Evolutionary conservation across 2,797 vertebrate genomes (phyloP).

Genomic region (Gymnoscopelus microlampas): DNA sequence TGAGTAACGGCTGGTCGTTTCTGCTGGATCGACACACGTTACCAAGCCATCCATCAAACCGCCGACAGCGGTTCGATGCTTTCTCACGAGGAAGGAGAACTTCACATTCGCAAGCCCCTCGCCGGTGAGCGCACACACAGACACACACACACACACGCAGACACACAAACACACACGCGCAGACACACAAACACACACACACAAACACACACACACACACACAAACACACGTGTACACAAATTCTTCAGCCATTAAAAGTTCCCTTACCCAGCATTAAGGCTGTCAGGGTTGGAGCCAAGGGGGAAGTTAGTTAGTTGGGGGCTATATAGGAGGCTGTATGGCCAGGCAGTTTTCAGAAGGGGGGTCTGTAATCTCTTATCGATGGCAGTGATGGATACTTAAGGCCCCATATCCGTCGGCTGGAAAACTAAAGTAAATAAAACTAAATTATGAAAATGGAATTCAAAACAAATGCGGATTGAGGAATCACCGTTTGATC

Average conservation of each 20-base stretch:
- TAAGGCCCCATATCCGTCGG: conserved; percentile 1
- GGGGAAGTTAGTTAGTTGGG: neutral
- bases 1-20: conserved; percentile 51
- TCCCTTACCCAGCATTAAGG: conserved; percentile 39
- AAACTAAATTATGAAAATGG: too few relatives aligned
- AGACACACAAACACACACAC: neutral
- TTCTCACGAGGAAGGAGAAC: conserved; percentile 39
- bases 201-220: conserved; percentile 12
- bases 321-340: conserved; percentile 1
- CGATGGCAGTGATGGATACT: conserved; percentile 5
- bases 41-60: conserved; percentile 56
- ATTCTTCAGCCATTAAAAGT: conserved; percentile 40
- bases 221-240: conserved; percentile 23
- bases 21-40: conserved; percentile 57
- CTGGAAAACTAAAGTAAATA: neutral
- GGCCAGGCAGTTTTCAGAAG: neutral
- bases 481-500: too few relatives aligned
- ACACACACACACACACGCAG: neutral
- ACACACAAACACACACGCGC: neutral
- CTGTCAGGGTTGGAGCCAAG: conserved; percentile 16
- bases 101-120: neutral
- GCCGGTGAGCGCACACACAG: neutral
- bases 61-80: conserved; percentile 49
- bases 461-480: too few relatives aligned
- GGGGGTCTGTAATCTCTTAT: neutral